Conservation (phyloP, 1,140 invertebrate species). For the Halyomorpha halys region DNA sequence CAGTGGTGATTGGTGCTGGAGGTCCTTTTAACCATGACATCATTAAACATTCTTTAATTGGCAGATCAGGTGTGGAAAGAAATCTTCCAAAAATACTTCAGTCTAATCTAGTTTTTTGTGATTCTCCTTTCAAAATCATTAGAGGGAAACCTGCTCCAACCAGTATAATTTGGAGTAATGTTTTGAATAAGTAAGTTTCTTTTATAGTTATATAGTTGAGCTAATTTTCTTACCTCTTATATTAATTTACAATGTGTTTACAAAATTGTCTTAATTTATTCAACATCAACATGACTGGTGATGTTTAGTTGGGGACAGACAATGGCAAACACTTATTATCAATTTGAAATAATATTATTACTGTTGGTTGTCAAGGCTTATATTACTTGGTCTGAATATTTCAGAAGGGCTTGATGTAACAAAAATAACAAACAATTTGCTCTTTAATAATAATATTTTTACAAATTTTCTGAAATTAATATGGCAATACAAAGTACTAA, state of each 20-base stretch:
- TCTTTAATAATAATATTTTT: no score
- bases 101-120: constrained; percentile 25
- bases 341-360: no score
- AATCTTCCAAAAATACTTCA: constrained; percentile 20
- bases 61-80: constrained; percentile 16
- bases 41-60: constrained; percentile 42
- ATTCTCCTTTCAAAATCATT: constrained; percentile 30
- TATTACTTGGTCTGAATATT: no score
- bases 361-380: no score
- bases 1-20: constrained; percentile 59
- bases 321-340: no score
- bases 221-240: no score
- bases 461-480: no score
- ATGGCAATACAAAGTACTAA: no score
- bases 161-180: constrained; percentile 49
- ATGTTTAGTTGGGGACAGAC: no score
- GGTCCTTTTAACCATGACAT: constrained; percentile 51
- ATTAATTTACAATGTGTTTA: neutral
- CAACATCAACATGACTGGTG: no score
- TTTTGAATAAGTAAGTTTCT: constrained; percentile 34
- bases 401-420: no score
- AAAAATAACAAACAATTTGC: no score
- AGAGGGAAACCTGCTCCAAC: constrained; percentile 43
- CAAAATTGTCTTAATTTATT: neutral
- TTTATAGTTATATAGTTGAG: neutral